Evolutionary conservation across 2,113 vertebrate species (phyloP).

Genomic region (Clupea harengus): DNA sequence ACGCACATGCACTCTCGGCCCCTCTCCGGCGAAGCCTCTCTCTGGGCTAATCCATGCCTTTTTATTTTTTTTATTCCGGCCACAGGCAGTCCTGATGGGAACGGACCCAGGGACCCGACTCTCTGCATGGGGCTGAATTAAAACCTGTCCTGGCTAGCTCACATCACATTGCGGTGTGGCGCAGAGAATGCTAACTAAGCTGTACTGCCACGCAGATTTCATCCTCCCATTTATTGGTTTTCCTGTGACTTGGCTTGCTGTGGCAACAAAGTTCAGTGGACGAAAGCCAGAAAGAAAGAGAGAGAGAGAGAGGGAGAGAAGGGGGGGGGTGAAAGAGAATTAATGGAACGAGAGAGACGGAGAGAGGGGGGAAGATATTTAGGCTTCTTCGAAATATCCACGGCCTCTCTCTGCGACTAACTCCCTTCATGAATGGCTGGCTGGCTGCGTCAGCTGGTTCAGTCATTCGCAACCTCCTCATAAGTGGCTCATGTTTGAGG

Average conservation of each 20-base stretch:
- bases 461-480: not conserved
- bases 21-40: not conserved
- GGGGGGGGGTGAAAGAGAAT: not conserved
- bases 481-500: not conserved
- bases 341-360: not conserved
- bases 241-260: not conserved
- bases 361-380: not conserved
- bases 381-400: not conserved
- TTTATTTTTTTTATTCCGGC: not conserved
- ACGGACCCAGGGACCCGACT: not conserved
- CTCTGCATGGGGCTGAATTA: not conserved
- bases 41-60: not conserved
- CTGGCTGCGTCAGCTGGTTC: not conserved
- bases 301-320: not conserved
- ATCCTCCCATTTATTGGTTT: not conserved
- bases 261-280: not conserved
- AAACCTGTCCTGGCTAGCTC: slow-evolving; percentile 10
- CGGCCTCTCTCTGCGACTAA: not conserved
- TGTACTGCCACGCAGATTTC: not conserved
- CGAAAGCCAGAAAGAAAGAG: not conserved
- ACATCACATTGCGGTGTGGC: not conserved
- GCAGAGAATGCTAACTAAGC: not conserved
- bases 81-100: not conserved
- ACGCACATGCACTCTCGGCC: not conserved
- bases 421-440: not conserved